phyloP scores from a whole-genome alignment of 2,888 invertebrate genomes.

The Aphidius colemani region DNA sequence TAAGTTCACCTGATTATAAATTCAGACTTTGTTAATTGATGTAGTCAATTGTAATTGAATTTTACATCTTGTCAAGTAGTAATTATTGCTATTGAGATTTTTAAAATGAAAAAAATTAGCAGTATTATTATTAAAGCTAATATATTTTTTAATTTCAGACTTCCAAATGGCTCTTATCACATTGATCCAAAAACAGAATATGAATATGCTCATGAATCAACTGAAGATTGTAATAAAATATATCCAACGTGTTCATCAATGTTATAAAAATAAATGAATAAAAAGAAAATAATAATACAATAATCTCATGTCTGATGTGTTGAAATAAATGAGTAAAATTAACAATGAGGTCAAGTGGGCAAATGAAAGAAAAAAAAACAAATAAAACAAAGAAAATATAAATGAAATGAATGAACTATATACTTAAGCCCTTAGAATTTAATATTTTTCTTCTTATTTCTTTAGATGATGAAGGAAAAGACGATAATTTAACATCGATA shows the following conservation, averaged over 20 bases:
- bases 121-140: too few relatives aligned
- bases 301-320: not conserved
- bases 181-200: conserved; percentile 61
- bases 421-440: not conserved
- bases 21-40: not conserved
- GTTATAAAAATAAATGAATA: conserved; percentile 27
- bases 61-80: not conserved
- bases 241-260: conserved; percentile 61
- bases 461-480: too few relatives aligned
- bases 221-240: conserved; percentile 58
- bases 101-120: too few relatives aligned
- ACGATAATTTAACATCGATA: too few relatives aligned
- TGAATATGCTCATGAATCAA: conserved; percentile 60
- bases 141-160: conserved; percentile 52
- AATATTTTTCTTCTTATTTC: not conserved
- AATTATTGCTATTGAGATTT: too few relatives aligned
- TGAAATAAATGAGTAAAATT: not conserved
- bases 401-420: conserved; percentile 1
- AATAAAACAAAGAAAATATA: not conserved
- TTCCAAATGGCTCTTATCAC: conserved; percentile 62
- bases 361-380: not conserved
- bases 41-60: not conserved
- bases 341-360: not conserved
- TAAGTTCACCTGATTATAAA: conserved; percentile 56
- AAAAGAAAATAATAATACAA: too few relatives aligned